phyloP scores from a whole-genome alignment of 2,113 vertebrate species.

The Cyrtonyx montezumae region DNA sequence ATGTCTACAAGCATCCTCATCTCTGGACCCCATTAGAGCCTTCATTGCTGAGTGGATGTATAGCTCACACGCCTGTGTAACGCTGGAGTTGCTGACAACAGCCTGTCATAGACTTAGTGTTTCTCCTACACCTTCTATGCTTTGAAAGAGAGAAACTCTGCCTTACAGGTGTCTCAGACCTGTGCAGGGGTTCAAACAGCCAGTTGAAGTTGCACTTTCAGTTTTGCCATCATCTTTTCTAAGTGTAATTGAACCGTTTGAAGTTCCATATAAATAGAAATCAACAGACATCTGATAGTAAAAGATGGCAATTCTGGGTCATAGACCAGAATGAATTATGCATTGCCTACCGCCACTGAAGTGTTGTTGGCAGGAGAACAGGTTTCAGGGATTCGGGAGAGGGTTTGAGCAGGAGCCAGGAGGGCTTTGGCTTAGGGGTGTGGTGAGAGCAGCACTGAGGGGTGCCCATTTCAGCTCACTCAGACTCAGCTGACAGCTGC shows the following conservation, averaged over 20 bases:
- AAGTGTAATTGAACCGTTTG: neutral
- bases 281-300: neutral
- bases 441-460: neutral
- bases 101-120: neutral
- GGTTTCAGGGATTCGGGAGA: neutral
- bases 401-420: accelerated
- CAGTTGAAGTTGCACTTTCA: neutral
- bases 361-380: neutral
- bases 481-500: conserved; percentile 16
- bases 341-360: neutral
- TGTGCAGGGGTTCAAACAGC: neutral
- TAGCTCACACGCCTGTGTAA: neutral
- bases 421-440: neutral
- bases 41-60: neutral
- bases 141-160: neutral
- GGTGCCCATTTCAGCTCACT: neutral
- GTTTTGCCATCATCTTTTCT: neutral
- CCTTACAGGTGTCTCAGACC: neutral
- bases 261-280: conserved; percentile 12
- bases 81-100: neutral
- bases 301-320: neutral
- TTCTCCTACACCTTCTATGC: neutral
- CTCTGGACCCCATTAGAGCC: neutral
- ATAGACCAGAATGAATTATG: neutral
- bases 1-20: neutral